phyloP scores from a whole-genome alignment of 1,140 invertebrate species.

The Zaprionus camerounensis region DNA sequence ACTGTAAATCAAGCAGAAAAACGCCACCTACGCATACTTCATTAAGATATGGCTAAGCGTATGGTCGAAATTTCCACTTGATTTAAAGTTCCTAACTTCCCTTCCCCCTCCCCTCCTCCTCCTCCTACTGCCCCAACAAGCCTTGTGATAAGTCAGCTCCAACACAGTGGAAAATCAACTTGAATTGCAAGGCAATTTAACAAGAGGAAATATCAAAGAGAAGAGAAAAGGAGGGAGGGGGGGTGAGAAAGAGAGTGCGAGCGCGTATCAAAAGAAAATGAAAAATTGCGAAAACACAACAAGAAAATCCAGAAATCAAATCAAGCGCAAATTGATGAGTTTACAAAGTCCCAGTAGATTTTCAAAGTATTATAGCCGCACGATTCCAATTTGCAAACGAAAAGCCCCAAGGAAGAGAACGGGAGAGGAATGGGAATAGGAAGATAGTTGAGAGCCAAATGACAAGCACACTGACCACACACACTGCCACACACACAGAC shows the following conservation, averaged over 20 bases:
- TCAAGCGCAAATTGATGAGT: constrained; percentile 50
- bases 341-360: constrained; percentile 50
- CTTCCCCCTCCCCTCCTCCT: too few relatives aligned
- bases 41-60: not conserved
- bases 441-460: constrained; percentile 27
- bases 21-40: not conserved
- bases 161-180: constrained; percentile 10
- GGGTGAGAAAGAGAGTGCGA: not conserved
- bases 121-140: not conserved
- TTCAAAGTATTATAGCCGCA: constrained; percentile 47
- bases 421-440: not conserved
- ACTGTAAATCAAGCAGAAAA: not conserved
- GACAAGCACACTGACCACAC: constrained; percentile 25
- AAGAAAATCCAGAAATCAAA: constrained; percentile 34
- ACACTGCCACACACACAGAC: not conserved
- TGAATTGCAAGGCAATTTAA: constrained; percentile 12
- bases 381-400: constrained; percentile 45
- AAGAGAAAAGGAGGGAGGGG: not conserved
- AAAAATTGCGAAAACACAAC: constrained; percentile 22
- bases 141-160: not conserved
- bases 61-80: not conserved
- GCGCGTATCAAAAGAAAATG: not conserved
- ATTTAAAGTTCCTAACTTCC: not conserved
- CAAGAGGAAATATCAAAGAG: constrained; percentile 4
- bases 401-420: constrained; percentile 6